These are phyloP conservation scores for Bubo bubo DNA, from an alignment of 2,113 vertebrate species.

Conservation along the genomic window DNA sequence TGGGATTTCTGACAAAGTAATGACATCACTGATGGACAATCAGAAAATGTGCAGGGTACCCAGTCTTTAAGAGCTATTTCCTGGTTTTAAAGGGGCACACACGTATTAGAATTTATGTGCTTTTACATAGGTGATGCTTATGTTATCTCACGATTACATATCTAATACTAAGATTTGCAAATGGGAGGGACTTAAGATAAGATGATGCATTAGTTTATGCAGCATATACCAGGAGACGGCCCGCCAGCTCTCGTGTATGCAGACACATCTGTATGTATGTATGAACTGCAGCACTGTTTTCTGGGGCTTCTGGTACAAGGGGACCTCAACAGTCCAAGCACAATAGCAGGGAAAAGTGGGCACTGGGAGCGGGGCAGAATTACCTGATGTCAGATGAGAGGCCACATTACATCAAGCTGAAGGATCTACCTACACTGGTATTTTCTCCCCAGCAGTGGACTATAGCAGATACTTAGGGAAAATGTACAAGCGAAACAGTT, in stretches of 20 bases:
- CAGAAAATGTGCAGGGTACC: not conserved
- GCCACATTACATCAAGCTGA: not conserved
- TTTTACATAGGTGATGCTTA: not conserved
- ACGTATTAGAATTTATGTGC: not conserved
- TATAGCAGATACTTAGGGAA: not conserved
- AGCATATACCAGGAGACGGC: not conserved
- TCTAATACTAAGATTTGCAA: not conserved
- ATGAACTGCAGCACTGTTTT: not conserved
- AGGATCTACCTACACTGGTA: not conserved
- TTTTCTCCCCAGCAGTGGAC: not conserved
- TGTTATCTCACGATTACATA: not conserved
- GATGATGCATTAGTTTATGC: not conserved
- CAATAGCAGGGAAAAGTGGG: not conserved
- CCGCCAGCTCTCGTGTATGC: rapidly evolving
- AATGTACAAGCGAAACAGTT: not conserved
- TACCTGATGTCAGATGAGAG: not conserved
- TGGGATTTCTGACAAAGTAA: not conserved
- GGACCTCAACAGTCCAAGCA: rapidly evolving
- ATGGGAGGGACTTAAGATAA: not conserved
- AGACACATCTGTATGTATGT: not conserved
- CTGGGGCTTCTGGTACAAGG: not conserved
- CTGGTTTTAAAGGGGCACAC: not conserved
- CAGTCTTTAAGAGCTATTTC: not conserved
- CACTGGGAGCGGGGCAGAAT: not conserved
- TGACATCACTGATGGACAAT: not conserved